These are phyloP conservation scores for Hirtodrosophila alboralis DNA, from an alignment of 2,888 invertebrate genomes.

Conservation along the genomic window DNA sequence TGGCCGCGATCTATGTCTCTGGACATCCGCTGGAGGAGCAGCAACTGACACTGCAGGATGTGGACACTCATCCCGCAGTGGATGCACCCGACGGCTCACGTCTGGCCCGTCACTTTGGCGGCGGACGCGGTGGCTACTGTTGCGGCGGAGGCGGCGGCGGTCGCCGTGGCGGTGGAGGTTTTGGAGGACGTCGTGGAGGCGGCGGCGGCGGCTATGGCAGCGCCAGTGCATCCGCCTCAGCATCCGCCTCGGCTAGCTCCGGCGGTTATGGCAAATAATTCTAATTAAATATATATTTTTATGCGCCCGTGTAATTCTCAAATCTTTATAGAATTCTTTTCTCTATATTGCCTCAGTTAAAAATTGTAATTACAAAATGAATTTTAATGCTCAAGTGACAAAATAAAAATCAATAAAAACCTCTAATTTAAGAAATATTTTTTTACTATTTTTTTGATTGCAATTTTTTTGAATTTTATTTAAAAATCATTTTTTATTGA, in stretches of 20 bases:
- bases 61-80: constrained; percentile 26
- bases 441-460: too few relatives aligned
- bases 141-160: constrained; percentile 36
- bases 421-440: too few relatives aligned
- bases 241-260: constrained; percentile 11
- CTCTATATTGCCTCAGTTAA: too few relatives aligned
- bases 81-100: constrained; percentile 33
- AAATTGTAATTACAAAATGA: too few relatives aligned
- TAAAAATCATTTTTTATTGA: too few relatives aligned
- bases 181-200: constrained; percentile 10
- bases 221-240: constrained; percentile 22
- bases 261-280: constrained; percentile 13
- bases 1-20: constrained; percentile 39
- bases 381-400: too few relatives aligned
- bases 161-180: constrained; percentile 31
- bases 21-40: constrained; percentile 48
- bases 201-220: constrained; percentile 36
- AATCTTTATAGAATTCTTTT: too few relatives aligned
- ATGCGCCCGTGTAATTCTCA: too few relatives aligned
- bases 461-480: too few relatives aligned
- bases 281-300: too few relatives aligned
- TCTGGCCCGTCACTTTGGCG: constrained; percentile 59
- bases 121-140: constrained; percentile 29
- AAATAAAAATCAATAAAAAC: too few relatives aligned
- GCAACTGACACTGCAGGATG: constrained; percentile 41